A percentile compares a stretch with the other conserved stretches of the same genome.
phyloP scores from a whole-genome alignment of 2,797 vertebrate genomes.

The Rhabdophis nuchalis region DNA sequence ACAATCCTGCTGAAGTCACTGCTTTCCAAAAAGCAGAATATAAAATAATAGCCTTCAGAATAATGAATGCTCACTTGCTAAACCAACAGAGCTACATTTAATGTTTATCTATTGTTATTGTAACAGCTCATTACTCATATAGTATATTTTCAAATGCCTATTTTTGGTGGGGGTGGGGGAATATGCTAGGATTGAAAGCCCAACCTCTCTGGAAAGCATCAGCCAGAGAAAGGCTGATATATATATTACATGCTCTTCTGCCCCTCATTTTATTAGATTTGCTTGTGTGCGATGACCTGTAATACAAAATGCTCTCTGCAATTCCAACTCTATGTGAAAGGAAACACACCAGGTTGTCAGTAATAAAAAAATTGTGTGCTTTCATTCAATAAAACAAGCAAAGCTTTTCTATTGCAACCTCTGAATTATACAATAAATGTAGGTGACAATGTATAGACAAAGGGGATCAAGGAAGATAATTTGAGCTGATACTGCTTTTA shows the following conservation, averaged over 20 bases:
- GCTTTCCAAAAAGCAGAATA: background rate
- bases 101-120: background rate
- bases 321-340: constrained; percentile 40
- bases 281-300: constrained; percentile 33
- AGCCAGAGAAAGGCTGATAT: constrained; percentile 17
- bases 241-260: constrained; percentile 31
- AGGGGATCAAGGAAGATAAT: constrained; percentile 29
- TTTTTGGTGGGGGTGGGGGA: background rate
- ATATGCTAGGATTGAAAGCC: background rate
- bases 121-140: constrained; percentile 12
- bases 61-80: background rate
- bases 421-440: constrained; percentile 38
- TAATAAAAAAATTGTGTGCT: constrained; percentile 32
- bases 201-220: background rate
- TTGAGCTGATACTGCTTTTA: background rate
- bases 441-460: constrained; percentile 38
- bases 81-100: constrained; percentile 6
- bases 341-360: constrained; percentile 51
- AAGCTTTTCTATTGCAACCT: constrained; percentile 41
- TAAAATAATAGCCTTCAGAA: background rate
- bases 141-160: constrained; percentile 31
- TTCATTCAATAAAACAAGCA: constrained; percentile 52
- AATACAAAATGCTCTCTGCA: constrained; percentile 28
- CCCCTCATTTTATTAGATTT: constrained; percentile 36
- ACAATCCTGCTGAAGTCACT: background rate